Conservation (phyloP, 2,113 vertebrate genomes). For the Motacilla tschutschensis region DNA sequence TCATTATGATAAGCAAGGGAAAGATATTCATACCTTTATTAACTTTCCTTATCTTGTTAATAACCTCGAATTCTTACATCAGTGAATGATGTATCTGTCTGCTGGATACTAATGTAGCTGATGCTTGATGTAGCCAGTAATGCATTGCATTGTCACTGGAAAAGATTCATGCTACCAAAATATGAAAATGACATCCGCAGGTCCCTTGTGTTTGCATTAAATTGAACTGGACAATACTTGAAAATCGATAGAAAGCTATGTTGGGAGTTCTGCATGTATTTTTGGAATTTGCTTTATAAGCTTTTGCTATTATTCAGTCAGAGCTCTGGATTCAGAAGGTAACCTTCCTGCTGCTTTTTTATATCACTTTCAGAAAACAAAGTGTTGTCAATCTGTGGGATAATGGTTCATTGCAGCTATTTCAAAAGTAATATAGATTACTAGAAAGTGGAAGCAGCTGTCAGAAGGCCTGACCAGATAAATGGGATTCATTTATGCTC, state of each 20-base stretch:
- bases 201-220: slow-evolving; percentile 3
- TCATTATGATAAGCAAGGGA: neutral
- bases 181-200: neutral
- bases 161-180: neutral
- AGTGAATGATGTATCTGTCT: neutral
- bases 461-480: slow-evolving; percentile 5
- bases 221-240: neutral
- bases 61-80: neutral
- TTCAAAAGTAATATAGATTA: slow-evolving; percentile 31
- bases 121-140: neutral
- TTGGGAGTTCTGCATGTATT: slow-evolving; percentile 7
- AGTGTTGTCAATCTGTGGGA: slow-evolving; percentile 1
- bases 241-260: neutral
- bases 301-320: neutral
- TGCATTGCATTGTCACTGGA: neutral
- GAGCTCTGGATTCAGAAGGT: neutral
- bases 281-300: slow-evolving; percentile 38
- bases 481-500: slow-evolving; percentile 36
- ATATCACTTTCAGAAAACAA: slow-evolving; percentile 12
- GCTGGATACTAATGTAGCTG: neutral
- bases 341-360: slow-evolving; percentile 15
- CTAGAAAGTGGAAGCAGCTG: slow-evolving; percentile 23
- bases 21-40: neutral
- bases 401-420: slow-evolving; percentile 24
- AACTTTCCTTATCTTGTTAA: neutral